Percentiles rank a stretch among this genome's conserved stretches.
Conservation (phyloP, 2,888 invertebrate genomes). For the Pyrochroa serraticornis region DNA sequence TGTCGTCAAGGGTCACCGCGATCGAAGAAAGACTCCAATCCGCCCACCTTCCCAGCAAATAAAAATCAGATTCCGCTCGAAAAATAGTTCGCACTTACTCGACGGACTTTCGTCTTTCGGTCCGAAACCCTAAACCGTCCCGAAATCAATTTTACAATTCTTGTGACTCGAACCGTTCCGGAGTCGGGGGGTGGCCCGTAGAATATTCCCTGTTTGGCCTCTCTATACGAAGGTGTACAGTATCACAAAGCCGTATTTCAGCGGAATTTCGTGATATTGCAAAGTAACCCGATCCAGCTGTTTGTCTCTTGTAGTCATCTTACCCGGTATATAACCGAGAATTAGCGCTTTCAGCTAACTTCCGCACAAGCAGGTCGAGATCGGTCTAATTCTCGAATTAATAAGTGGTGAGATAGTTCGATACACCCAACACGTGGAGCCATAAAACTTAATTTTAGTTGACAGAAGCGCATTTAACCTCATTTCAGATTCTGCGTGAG, state of each 20-base stretch:
- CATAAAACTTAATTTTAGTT: conserved; percentile 30
- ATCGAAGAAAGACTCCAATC: too few relatives aligned
- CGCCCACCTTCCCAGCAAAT: too few relatives aligned
- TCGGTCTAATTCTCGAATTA: conserved; percentile 14
- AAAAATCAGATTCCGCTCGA: too few relatives aligned
- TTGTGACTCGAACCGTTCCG: conserved; percentile 23
- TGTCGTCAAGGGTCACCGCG: too few relatives aligned
- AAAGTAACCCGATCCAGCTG: conserved; percentile 41
- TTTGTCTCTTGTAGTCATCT: conserved; percentile 42
- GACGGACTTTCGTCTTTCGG: background rate
- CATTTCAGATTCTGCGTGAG: conserved; percentile 20
- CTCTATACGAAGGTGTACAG: conserved; percentile 27
- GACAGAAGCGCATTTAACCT: conserved; percentile 27
- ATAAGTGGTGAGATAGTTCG: conserved; percentile 12
- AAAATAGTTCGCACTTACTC: background rate
- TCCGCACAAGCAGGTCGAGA: background rate
- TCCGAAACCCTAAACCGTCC: conserved; percentile 1
- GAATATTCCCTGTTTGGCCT: conserved; percentile 26
- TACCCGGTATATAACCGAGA: conserved; percentile 26
- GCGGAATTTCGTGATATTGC: conserved; percentile 43
- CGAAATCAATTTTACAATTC: conserved; percentile 14
- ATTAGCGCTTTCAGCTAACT: conserved; percentile 2
- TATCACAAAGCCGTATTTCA: conserved; percentile 44
- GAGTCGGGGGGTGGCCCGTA: conserved; percentile 21
- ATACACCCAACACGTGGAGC: conserved; percentile 13